Evolutionary conservation across 2,888 invertebrate species (phyloP).

Genomic region (Andricus curvator): DNA sequence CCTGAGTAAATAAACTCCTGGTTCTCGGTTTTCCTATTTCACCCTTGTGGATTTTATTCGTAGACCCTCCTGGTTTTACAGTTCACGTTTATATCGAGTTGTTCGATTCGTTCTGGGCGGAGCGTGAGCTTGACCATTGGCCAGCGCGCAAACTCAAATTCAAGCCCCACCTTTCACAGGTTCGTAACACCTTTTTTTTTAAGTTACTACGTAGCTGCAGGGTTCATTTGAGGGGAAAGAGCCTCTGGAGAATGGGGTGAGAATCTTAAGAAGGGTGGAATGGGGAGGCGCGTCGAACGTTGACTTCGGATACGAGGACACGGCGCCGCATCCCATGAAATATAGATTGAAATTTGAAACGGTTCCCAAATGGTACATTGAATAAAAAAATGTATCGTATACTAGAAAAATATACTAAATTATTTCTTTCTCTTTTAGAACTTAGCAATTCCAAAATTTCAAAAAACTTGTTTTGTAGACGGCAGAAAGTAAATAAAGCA

Average conservation of each 20-base stretch:
- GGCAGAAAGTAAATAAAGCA: slow-evolving; percentile 26
- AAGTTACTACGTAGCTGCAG: slow-evolving; percentile 49
- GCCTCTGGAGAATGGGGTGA: slow-evolving; percentile 19
- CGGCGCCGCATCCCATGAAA: background rate
- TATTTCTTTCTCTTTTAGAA: background rate
- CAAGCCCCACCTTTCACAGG: slow-evolving; percentile 68
- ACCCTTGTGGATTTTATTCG: slow-evolving; percentile 21
- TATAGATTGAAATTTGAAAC: background rate
- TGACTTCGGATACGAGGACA: slow-evolving; percentile 16
- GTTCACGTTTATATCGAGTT: slow-evolving; percentile 50
- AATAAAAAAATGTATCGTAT: background rate
- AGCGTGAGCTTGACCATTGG: slow-evolving; percentile 74
- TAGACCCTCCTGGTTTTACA: slow-evolving; percentile 32
- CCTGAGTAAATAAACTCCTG: slow-evolving; percentile 20
- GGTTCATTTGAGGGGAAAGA: slow-evolving; percentile 45
- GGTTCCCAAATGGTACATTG: background rate
- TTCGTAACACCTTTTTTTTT: slow-evolving; percentile 56
- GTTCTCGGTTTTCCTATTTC: background rate
- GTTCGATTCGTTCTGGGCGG: slow-evolving; percentile 74
- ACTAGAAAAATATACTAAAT: background rate
- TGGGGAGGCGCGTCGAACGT: slow-evolving; percentile 39
- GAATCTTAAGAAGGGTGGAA: slow-evolving; percentile 39
- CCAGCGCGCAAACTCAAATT: slow-evolving; percentile 72
- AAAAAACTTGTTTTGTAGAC: slow-evolving; percentile 42
- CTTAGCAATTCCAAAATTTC: background rate